These are phyloP conservation scores for Fregetta grallaria DNA, from an alignment of 2,113 vertebrate species.

Conservation along the genomic window DNA sequence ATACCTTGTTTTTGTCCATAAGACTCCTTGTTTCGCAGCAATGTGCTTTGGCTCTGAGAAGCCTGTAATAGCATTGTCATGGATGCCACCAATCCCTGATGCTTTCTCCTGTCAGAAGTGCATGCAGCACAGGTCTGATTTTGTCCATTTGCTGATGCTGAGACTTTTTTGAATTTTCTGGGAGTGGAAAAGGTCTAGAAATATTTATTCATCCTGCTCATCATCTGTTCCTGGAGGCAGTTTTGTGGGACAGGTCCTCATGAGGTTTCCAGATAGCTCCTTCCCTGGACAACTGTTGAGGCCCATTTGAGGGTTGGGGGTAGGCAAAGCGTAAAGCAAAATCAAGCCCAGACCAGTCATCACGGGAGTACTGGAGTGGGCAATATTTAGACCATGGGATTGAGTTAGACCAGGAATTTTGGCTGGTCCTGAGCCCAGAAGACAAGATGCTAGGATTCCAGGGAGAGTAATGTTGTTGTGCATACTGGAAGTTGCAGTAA, in stretches of 20 bases:
- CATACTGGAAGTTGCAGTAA: background rate
- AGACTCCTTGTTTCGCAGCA: background rate
- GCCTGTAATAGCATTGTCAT: background rate
- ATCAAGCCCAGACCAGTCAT: background rate
- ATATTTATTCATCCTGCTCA: background rate
- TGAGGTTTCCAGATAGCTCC: background rate
- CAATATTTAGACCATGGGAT: background rate
- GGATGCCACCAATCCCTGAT: background rate
- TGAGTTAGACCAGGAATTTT: background rate
- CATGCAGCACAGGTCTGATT: background rate
- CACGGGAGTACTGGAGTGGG: background rate
- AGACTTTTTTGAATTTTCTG: background rate
- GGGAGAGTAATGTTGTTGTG: background rate
- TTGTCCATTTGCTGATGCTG: background rate
- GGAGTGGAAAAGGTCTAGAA: background rate
- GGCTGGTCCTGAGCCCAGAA: background rate
- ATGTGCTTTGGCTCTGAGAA: background rate
- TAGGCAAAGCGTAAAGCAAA: background rate
- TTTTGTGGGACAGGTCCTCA: background rate
- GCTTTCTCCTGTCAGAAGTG: background rate
- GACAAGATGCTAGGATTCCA: background rate
- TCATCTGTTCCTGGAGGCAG: background rate
- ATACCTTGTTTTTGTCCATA: background rate
- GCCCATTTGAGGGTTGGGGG: rapidly evolving
- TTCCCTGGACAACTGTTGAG: background rate